A percentile compares a stretch with the other conserved stretches of the same genome.
phyloP scores from a whole-genome alignment of 2,797 vertebrate genomes.

The Periparus ater region DNA sequence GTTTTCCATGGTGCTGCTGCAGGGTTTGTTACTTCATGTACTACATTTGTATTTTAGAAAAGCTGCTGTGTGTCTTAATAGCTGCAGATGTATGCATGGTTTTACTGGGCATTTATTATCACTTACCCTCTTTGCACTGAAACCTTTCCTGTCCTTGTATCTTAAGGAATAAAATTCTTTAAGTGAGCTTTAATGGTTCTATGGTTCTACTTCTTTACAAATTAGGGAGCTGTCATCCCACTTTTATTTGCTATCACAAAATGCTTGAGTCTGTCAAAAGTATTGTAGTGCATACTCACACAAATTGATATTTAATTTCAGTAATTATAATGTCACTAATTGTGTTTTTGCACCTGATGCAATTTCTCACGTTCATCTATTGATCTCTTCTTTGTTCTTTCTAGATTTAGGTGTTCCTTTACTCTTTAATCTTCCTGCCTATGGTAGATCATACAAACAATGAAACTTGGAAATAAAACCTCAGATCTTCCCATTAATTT shows the following conservation, averaged over 20 bases:
- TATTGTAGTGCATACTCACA: not conserved
- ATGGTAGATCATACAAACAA: not conserved
- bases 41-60: not conserved
- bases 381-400: not conserved
- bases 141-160: not conserved
- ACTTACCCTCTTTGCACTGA: slow-evolving; percentile 1
- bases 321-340: slow-evolving; percentile 15
- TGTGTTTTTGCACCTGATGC: slow-evolving; percentile 20
- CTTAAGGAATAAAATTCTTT: not conserved
- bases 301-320: slow-evolving; percentile 32
- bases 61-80: not conserved
- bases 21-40: not conserved
- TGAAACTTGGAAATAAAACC: not conserved
- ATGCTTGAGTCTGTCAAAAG: not conserved
- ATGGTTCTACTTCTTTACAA: not conserved
- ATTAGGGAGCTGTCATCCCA: not conserved
- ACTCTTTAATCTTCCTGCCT: not conserved
- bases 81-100: not conserved
- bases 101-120: slow-evolving; percentile 14
- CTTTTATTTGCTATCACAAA: not conserved
- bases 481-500: not conserved
- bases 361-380: not conserved
- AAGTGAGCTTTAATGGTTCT: not conserved
- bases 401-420: not conserved
- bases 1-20: not conserved